Percentiles rank a stretch among this genome's conserved stretches.
These are phyloP conservation scores for Eurois occulta DNA, from an alignment of 2,888 invertebrate species.

Conservation along the genomic window DNA sequence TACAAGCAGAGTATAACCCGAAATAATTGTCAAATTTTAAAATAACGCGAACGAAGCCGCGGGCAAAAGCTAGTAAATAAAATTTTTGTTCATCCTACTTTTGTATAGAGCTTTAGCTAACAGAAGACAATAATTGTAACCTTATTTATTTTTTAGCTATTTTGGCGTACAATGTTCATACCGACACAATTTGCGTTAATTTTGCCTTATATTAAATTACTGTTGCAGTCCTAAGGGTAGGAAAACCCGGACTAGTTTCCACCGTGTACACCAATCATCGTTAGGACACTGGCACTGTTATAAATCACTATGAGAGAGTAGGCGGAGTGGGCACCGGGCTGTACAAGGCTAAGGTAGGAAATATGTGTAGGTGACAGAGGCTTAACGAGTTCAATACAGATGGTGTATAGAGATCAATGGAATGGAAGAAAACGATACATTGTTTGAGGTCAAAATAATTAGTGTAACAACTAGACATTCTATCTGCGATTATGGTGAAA, in stretches of 20 bases:
- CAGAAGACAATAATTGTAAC: background rate
- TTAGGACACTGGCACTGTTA: conserved; percentile 32
- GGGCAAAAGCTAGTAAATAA: too few species aligned
- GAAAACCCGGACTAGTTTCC: conserved; percentile 6
- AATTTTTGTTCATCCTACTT: background rate
- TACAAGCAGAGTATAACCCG: too few species aligned
- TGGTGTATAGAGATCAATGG: background rate
- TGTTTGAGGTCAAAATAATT: background rate
- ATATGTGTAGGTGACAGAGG: conserved; percentile 10
- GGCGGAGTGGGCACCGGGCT: background rate
- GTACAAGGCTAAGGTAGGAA: conserved; percentile 11
- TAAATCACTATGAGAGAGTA: conserved; percentile 44
- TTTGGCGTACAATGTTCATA: background rate
- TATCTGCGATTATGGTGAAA: background rate
- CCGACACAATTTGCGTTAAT: background rate
- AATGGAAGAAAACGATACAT: background rate
- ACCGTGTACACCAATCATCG: conserved; percentile 48
- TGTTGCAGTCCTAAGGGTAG: background rate
- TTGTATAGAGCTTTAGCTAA: background rate
- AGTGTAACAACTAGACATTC: background rate
- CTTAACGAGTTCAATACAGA: conserved; percentile 17
- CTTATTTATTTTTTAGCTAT: background rate
- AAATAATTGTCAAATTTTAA: too few species aligned
- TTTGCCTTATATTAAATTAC: conserved; percentile 13
- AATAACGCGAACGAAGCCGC: too few species aligned